phyloP scores from a whole-genome alignment of 2,113 vertebrate genomes.

The Oncorhynchus kisutch region DNA sequence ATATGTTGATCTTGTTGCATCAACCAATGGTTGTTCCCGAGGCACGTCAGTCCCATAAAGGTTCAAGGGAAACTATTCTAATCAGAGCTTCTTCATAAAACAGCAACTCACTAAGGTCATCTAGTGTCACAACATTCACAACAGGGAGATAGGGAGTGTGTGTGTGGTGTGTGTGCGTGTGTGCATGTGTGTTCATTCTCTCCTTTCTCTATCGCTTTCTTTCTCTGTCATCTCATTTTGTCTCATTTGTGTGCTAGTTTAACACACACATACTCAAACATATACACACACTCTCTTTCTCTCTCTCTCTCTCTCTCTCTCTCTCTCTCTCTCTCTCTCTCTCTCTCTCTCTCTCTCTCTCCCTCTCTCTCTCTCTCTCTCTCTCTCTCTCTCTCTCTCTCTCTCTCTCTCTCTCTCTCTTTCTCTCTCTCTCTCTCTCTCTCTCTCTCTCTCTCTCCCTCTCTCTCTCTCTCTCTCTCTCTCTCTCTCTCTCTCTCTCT shows the following conservation, averaged over 20 bases:
- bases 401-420: background rate
- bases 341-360: too few species aligned
- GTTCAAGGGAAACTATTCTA: slow-evolving; percentile 73
- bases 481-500: background rate
- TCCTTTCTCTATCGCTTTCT: too few species aligned
- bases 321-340: background rate
- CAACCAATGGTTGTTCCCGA: slow-evolving; percentile 46
- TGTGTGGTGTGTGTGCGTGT: too few species aligned
- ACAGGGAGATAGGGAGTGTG: background rate
- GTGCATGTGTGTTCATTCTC: background rate
- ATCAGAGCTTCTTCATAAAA: slow-evolving; percentile 73
- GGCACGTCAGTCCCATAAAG: slow-evolving; percentile 64
- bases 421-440: too few species aligned
- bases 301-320: background rate
- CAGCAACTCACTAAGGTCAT: slow-evolving; percentile 71
- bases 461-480: too few species aligned
- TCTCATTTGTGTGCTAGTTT: background rate
- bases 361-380: background rate
- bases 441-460: background rate
- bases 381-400: background rate
- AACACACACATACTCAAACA: background rate
- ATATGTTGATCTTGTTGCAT: slow-evolving; percentile 51
- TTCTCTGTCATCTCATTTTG: background rate
- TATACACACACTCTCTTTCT: too few species aligned
- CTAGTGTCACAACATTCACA: slow-evolving; percentile 66